Evolutionary conservation across 2,113 vertebrate genomes (phyloP), one percentile per base, ranked within the genome.

Genomic region (Tyto alba): DNA sequence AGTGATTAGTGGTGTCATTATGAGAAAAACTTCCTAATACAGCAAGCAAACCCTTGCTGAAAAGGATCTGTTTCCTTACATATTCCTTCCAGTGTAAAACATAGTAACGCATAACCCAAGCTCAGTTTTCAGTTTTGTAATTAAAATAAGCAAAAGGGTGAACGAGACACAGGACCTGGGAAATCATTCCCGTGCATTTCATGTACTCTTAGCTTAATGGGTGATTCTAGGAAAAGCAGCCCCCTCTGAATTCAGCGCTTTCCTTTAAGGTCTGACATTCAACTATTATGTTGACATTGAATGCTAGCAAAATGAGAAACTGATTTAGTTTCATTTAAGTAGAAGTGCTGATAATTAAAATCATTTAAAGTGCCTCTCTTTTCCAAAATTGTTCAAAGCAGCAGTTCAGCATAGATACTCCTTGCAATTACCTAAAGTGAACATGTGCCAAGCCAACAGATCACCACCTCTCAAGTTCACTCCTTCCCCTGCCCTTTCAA

Each of bases 401-500:
- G 59, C 71, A 57, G 64, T 34, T 82, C 32, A 69, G 23, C 32
- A 48, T 3, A 53, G 71, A 45, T 13, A 5, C 48, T 89, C 69
- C 80, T 72, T 48, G 3, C 48, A 69, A 15, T 19, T 21, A 63
- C 68, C 47, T 15, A 9, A n/a, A 62, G 32, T 3, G 17, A 89
- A 10, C 13, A 3, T 6, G 41, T 53, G 57, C 71, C 68, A 57
- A 53, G 71, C 36, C 56, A 66, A 75, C 72, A 88, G 85, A 63
- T 56, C 81, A 73, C 48, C 73, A 25, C 76, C 71, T 41, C 90
- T 77, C 48, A 18, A 38, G 59, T 52, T 89, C 52, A 8, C 53
- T 56, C 26, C 64, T 67, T 93, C 57, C 86, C 82, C 50, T 67
- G 90, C 56, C 91, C 88, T 71, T 94, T 93, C 87, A 63, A 80